A percentile compares a stretch with the other conserved stretches of the same genome.
Evolutionary conservation across 2,888 invertebrate species (phyloP).

Genomic region (Eristalis pertinax): DNA sequence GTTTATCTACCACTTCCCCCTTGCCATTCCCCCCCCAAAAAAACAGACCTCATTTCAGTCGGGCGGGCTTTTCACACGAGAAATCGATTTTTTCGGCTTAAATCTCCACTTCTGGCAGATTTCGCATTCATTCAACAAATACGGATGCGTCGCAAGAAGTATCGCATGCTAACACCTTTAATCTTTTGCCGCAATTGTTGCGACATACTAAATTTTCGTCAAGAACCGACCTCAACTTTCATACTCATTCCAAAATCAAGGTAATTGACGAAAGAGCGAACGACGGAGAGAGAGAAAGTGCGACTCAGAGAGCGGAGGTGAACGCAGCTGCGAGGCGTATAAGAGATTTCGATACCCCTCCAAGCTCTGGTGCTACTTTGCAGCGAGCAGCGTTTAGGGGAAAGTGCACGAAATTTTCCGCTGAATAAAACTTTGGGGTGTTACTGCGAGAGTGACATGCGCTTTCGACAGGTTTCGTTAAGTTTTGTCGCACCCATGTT

Average conservation of each 20-base stretch:
- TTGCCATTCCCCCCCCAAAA: not conserved
- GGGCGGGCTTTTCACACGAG: not conserved
- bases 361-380: not conserved
- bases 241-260: slow-evolving; percentile 63
- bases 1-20: not conserved
- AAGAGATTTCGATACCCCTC: slow-evolving; percentile 35
- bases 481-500: slow-evolving; percentile 71
- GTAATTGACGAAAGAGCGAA: slow-evolving; percentile 36
- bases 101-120: slow-evolving; percentile 30
- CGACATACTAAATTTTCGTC: slow-evolving; percentile 65
- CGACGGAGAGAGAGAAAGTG: not conserved
- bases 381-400: slow-evolving; percentile 4
- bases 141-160: slow-evolving; percentile 18
- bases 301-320: not conserved
- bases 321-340: slow-evolving; percentile 13
- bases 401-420: slow-evolving; percentile 38
- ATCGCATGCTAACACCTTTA: slow-evolving; percentile 50
- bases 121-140: slow-evolving; percentile 46
- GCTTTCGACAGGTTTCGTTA: slow-evolving; percentile 30
- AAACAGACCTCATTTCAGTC: not conserved
- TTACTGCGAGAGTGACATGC: slow-evolving; percentile 36
- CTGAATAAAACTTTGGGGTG: slow-evolving; percentile 21
- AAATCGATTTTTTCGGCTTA: slow-evolving; percentile 37
- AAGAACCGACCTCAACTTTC: slow-evolving; percentile 55
- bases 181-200: slow-evolving; percentile 66